These are phyloP conservation scores for Paracyclopina nana DNA, from an alignment of 1,140 invertebrate genomes.

Conservation along the genomic window DNA sequence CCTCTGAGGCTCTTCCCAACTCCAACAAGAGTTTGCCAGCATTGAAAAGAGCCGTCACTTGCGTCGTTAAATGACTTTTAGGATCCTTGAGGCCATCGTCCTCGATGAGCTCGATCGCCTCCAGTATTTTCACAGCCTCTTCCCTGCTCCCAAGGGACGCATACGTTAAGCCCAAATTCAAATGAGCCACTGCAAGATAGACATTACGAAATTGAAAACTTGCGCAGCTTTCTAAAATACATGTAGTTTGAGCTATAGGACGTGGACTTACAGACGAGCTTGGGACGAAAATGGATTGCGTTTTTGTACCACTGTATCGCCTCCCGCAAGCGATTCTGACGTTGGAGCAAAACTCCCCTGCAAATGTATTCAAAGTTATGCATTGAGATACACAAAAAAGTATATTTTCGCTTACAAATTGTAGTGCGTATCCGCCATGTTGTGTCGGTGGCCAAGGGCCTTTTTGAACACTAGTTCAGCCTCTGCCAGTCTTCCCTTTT, in stretches of 20 bases:
- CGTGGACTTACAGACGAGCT: constrained; percentile 65
- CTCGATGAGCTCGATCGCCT: constrained; percentile 57
- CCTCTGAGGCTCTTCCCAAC: constrained; percentile 56
- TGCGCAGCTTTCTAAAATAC: neutral
- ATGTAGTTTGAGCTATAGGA: neutral
- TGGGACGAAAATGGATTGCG: constrained; percentile 79
- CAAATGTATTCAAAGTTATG: constrained; percentile 27
- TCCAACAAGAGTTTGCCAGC: constrained; percentile 72
- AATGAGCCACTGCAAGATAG: constrained; percentile 62
- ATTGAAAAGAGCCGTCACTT: constrained; percentile 73
- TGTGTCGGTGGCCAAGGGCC: constrained; percentile 63
- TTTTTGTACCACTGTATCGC: constrained; percentile 75
- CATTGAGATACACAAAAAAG: neutral
- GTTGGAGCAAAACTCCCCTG: constrained; percentile 82
- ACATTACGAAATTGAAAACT: neutral
- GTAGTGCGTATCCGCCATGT: constrained; percentile 92
- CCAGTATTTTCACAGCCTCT: constrained; percentile 60
- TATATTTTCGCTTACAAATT: constrained; percentile 57
- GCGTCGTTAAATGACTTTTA: constrained; percentile 63
- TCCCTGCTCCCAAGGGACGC: constrained; percentile 53
- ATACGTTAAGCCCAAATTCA: constrained; percentile 73
- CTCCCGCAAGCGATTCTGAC: constrained; percentile 62
- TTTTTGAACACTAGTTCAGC: constrained; percentile 67
- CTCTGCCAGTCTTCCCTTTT: constrained; percentile 50
- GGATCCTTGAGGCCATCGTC: constrained; percentile 69